These are phyloP conservation scores for Minunthozetes semirufus DNA, from an alignment of 2,888 invertebrate genomes.

Conservation along the genomic window DNA sequence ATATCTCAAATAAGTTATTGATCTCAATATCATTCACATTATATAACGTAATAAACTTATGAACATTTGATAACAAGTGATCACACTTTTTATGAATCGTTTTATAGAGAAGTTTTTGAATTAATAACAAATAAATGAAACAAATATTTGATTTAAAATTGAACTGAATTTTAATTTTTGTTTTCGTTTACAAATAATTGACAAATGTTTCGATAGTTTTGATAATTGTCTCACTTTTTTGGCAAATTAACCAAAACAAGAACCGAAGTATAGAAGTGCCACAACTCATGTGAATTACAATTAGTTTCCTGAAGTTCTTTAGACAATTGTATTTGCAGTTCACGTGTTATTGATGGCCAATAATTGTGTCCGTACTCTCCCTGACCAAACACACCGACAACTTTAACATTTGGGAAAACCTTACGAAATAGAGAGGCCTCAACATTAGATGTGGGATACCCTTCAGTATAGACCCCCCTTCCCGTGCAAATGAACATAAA, in stretches of 20 bases:
- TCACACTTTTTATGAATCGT: too few species aligned
- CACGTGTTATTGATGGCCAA: constrained; percentile 38
- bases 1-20: too few species aligned
- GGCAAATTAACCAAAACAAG: constrained; percentile 1
- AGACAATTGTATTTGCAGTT: background rate
- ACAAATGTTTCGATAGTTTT: background rate
- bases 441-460: constrained; percentile 46
- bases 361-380: constrained; percentile 51
- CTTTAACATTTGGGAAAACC: constrained; percentile 50
- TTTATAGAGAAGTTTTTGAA: too few species aligned
- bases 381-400: constrained; percentile 52
- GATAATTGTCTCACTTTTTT: constrained; percentile 3
- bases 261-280: constrained; percentile 18
- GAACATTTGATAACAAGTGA: too few species aligned
- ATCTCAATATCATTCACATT: too few species aligned
- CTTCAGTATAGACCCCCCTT: constrained; percentile 46
- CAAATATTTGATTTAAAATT: too few species aligned
- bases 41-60: too few species aligned
- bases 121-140: too few species aligned
- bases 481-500: constrained; percentile 52
- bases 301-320: background rate
- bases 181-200: too few species aligned
- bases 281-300: background rate
- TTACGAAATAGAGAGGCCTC: constrained; percentile 49
- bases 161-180: too few species aligned